A percentile compares a stretch with the other conserved stretches of the same genome.
phyloP scores from a whole-genome alignment of 2,113 vertebrate genomes.

The Prinia subflava region DNA sequence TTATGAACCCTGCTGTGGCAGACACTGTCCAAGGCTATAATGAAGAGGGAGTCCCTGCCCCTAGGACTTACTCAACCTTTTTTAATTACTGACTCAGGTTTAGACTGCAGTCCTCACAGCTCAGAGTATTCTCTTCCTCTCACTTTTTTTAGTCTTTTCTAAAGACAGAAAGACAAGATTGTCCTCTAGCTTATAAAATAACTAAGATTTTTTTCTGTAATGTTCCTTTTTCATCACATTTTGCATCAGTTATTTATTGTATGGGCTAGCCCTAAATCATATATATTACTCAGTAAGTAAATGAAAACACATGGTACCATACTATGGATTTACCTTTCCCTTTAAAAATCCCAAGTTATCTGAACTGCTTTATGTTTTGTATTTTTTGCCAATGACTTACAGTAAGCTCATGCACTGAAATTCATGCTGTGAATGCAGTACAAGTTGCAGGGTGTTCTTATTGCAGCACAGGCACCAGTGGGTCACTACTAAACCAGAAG shows the following conservation, averaged over 20 bases:
- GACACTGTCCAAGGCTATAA: neutral
- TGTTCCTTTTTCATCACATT: neutral
- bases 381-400: neutral
- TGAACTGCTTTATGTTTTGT: neutral
- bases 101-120: neutral
- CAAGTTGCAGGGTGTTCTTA: neutral
- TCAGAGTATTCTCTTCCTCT: neutral
- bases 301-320: neutral
- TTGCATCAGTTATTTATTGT: neutral
- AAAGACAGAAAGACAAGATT: neutral
- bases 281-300: neutral
- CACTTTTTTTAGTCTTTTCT: neutral
- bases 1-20: neutral
- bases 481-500: neutral
- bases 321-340: neutral
- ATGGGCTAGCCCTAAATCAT: neutral
- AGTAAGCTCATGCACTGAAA: neutral
- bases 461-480: neutral
- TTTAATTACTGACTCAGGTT: neutral
- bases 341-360: neutral
- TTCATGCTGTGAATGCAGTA: neutral
- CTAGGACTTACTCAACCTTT: neutral
- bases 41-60: neutral
- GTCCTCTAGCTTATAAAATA: neutral
- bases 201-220: neutral